Conservation (phyloP, 2,113 vertebrate species). For the Lonchura striata region DNA sequence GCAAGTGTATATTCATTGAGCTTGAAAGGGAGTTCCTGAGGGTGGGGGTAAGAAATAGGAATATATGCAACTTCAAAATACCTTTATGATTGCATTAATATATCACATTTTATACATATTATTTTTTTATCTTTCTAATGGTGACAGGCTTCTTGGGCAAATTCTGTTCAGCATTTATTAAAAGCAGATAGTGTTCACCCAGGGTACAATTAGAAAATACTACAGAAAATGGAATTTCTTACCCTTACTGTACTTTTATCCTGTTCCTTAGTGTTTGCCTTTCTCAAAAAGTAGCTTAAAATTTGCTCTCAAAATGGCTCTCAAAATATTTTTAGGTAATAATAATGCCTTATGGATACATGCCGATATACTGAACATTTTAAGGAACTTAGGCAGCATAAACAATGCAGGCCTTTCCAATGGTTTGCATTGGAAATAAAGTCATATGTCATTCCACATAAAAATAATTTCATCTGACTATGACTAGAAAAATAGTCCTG, state of each 20-base stretch:
- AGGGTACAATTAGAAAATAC: background rate
- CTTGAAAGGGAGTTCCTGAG: background rate
- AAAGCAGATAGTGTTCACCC: background rate
- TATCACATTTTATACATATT: background rate
- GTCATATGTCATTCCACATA: background rate
- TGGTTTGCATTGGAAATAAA: background rate
- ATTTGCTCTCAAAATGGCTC: background rate
- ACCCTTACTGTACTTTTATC: background rate
- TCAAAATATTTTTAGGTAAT: background rate
- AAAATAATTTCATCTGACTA: background rate
- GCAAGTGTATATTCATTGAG: background rate
- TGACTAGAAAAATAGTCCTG: background rate
- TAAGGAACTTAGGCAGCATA: background rate
- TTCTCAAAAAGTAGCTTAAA: background rate
- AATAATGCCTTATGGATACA: background rate
- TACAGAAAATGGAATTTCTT: background rate
- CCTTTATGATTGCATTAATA: background rate
- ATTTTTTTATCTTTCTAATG: background rate
- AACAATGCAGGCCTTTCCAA: background rate
- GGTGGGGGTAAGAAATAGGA: background rate
- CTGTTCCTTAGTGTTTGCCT: background rate
- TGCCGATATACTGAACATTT: background rate
- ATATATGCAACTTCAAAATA: background rate
- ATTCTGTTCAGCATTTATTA: background rate
- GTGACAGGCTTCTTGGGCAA: background rate